Percentiles rank a stretch among this genome's conserved stretches.
Evolutionary conservation across 2,888 invertebrate genomes (phyloP).

Genomic region (Drosophila atripex): DNA sequence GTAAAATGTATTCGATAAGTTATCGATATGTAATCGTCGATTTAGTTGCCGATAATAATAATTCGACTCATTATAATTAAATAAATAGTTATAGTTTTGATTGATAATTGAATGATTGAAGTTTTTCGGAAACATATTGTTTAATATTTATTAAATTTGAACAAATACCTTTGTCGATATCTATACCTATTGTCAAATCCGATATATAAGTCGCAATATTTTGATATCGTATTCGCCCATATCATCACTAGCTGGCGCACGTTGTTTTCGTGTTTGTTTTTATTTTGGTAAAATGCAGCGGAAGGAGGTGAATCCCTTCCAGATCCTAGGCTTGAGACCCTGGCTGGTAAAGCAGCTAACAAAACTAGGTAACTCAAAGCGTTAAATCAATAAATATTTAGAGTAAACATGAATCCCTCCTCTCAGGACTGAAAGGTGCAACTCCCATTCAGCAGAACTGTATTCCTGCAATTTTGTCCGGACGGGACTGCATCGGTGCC

Average conservation of each 20-base stretch:
- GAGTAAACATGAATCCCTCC: background rate
- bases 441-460: conserved; percentile 93
- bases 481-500: conserved; percentile 96
- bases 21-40: background rate
- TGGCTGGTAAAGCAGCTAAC: conserved; percentile 90
- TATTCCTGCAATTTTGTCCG: conserved; percentile 90
- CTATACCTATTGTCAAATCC: too few species aligned
- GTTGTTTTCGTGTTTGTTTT: conserved; percentile 24
- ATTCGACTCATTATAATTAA: too few species aligned
- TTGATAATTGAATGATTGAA: too few species aligned
- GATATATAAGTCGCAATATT: background rate
- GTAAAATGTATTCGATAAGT: background rate
- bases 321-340: conserved; percentile 87
- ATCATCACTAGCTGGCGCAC: conserved; percentile 12
- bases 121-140: too few species aligned
- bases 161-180: background rate
- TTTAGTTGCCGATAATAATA: too few species aligned
- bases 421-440: conserved; percentile 89
- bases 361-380: conserved; percentile 86
- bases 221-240: background rate
- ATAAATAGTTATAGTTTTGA: too few species aligned
- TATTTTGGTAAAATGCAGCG: conserved; percentile 62
- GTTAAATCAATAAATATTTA: background rate
- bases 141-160: background rate
- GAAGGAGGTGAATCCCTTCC: conserved; percentile 84